Evolutionary conservation across 2,797 vertebrate species (phyloP).

Genomic region (Sarcoramphus papa): DNA sequence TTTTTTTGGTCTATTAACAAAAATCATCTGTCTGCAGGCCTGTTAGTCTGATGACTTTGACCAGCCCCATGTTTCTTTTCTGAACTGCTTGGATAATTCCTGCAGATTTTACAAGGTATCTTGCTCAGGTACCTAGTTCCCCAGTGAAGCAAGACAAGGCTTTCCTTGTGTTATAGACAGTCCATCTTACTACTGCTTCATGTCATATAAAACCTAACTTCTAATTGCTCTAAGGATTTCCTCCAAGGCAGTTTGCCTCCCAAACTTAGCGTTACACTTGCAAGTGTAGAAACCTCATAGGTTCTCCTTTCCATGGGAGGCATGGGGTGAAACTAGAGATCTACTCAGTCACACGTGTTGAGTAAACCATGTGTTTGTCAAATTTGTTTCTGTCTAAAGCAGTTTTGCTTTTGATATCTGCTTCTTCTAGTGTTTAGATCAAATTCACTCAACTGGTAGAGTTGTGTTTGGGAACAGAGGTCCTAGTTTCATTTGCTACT

Average conservation of each 20-base stretch:
- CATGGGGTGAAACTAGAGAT: not conserved
- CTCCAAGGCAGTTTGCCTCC: not conserved
- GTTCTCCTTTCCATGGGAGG: not conserved
- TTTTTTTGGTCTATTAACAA: not conserved
- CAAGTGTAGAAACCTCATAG: not conserved
- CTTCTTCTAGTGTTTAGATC: not conserved
- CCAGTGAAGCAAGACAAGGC: not conserved
- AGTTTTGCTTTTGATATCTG: not conserved
- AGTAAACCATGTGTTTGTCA: not conserved
- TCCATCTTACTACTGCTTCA: not conserved
- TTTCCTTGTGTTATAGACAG: not conserved
- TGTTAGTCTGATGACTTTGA: not conserved
- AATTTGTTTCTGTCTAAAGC: not conserved
- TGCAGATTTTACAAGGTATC: not conserved
- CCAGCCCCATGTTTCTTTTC: not conserved
- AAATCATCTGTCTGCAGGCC: not conserved
- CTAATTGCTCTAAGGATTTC: accelerated
- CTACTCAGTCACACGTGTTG: not conserved
- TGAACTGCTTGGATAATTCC: not conserved
- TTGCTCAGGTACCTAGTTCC: not conserved
- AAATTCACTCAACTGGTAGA: not conserved
- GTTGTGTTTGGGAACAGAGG: not conserved
- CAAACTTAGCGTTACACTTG: not conserved
- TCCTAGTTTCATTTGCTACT: not conserved
- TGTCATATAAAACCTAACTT: not conserved